phyloP scores from a whole-genome alignment of 2,888 invertebrate species.

The Abrostola tripartita region DNA sequence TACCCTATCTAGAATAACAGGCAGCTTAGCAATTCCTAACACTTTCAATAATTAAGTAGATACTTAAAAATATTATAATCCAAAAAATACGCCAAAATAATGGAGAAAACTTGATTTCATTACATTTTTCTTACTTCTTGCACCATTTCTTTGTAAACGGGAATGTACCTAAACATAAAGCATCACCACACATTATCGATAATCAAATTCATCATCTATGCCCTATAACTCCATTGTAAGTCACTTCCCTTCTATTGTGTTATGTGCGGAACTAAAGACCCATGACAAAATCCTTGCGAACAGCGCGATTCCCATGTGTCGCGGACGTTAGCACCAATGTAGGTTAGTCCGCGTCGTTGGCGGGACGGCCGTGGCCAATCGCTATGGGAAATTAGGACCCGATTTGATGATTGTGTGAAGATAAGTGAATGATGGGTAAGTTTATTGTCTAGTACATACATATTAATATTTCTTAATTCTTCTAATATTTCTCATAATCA shows the following conservation, averaged over 20 bases:
- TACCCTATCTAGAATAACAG: too few species aligned
- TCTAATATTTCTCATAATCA: too few species aligned
- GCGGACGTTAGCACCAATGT: conserved; percentile 60
- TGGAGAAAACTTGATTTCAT: too few species aligned
- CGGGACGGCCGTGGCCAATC: conserved; percentile 69
- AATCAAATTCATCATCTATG: conserved; percentile 46
- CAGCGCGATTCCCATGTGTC: conserved; percentile 74
- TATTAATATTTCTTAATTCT: too few species aligned
- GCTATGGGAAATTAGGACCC: conserved; percentile 73
- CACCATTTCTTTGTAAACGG: conserved; percentile 8
- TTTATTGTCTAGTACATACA: too few species aligned
- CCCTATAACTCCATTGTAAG: conserved; percentile 34
- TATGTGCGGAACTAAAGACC: conserved; percentile 66
- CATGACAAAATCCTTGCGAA: conserved; percentile 78
- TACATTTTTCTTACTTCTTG: neutral
- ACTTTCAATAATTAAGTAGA: too few species aligned
- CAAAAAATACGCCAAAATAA: too few species aligned
- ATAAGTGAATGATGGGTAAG: neutral
- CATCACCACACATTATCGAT: conserved; percentile 24
- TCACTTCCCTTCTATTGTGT: conserved; percentile 27
- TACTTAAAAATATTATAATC: too few species aligned
- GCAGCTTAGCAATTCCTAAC: too few species aligned
- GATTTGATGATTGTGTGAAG: conserved; percentile 50
- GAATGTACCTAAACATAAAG: conserved; percentile 7
- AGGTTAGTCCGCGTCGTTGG: conserved; percentile 65